A percentile compares a stretch with the other conserved stretches of the same genome.
Evolutionary conservation across 2,888 invertebrate species (phyloP).

Genomic region (Rhorus exstirpatorius): DNA sequence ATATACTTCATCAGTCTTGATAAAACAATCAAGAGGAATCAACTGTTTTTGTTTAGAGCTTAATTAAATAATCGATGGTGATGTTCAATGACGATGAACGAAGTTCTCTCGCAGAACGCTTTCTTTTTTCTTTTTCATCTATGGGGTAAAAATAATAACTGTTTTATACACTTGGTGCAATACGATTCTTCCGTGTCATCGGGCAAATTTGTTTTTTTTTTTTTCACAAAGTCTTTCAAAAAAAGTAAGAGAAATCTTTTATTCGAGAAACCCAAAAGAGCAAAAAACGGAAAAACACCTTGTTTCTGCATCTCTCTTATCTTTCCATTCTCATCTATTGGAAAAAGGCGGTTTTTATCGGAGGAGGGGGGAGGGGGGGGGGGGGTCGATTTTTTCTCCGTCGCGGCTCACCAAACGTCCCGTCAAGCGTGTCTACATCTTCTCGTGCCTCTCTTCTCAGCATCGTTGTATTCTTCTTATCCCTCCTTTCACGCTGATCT

Average conservation of each 20-base stretch:
- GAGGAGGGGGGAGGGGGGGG: neutral
- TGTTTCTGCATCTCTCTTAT: neutral
- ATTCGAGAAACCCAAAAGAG: slow-evolving; percentile 4
- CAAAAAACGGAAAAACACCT: slow-evolving; percentile 34
- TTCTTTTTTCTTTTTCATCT: neutral
- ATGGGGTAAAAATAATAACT: neutral
- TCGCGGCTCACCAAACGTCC: slow-evolving; percentile 59
- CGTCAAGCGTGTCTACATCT: slow-evolving; percentile 41
- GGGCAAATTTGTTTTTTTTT: slow-evolving; percentile 28
- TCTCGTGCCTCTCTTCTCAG: slow-evolving; percentile 13
- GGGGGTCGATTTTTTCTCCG: slow-evolving; percentile 50
- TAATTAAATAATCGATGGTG: neutral
- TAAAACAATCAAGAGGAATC: neutral
- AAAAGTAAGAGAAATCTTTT: neutral
- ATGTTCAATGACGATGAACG: neutral
- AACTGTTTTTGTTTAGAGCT: neutral
- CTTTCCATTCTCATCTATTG: slow-evolving; percentile 4
- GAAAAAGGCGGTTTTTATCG: slow-evolving; percentile 57
- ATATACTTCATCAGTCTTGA: no score
- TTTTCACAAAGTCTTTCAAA: no score
- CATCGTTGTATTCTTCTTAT: slow-evolving; percentile 17
- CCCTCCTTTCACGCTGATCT: slow-evolving; percentile 33
- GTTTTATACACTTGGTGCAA: slow-evolving; percentile 4
- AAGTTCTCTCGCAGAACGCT: neutral
- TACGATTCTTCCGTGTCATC: slow-evolving; percentile 30